Evolutionary conservation across 2,888 invertebrate genomes (phyloP).

Genomic region (Craniophora ligustri): DNA sequence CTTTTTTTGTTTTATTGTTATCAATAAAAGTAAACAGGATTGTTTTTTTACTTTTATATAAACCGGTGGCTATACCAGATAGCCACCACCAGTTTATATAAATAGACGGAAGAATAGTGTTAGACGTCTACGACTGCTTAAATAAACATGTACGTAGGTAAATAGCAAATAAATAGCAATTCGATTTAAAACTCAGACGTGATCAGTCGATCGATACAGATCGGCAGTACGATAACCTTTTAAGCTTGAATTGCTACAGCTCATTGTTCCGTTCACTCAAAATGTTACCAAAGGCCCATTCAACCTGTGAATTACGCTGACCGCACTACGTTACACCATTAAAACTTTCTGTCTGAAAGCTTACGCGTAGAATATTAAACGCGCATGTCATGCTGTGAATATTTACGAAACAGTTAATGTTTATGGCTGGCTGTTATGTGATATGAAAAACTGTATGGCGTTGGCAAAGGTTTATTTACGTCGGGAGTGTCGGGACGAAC

Average conservation of each 20-base stretch:
- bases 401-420: constrained; percentile 49
- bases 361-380: constrained; percentile 46
- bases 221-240: not conserved
- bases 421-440: constrained; percentile 48
- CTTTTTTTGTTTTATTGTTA: too few species aligned
- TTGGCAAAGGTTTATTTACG: constrained; percentile 55
- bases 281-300: constrained; percentile 2
- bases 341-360: constrained; percentile 44
- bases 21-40: too few species aligned
- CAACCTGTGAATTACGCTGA: constrained; percentile 26
- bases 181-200: too few species aligned
- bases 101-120: too few species aligned
- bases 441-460: constrained; percentile 51
- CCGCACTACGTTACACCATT: constrained; percentile 33
- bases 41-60: too few species aligned
- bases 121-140: too few species aligned
- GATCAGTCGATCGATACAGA: too few species aligned
- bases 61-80: too few species aligned
- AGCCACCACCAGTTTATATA: too few species aligned
- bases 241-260: not conserved
- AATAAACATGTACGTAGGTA: too few species aligned
- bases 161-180: too few species aligned
- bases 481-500: constrained; percentile 35
- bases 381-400: constrained; percentile 39
- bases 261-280: constrained; percentile 2